A percentile compares a stretch with the other conserved stretches of the same genome.
Conservation (phyloP, 2,113 vertebrate species). For the Plecturocebus donacophilus region DNA sequence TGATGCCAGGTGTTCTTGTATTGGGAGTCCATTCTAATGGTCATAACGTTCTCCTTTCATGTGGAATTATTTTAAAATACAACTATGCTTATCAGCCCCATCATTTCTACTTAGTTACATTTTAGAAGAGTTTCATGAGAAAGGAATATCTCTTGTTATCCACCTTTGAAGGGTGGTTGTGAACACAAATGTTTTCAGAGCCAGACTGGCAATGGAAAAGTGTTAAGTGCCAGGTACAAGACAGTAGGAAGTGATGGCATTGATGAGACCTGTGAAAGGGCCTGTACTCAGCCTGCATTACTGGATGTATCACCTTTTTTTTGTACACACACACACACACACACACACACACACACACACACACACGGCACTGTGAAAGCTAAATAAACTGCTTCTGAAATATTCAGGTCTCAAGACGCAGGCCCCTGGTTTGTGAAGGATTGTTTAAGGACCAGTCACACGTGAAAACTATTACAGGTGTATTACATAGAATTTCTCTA, state of each 20-base stretch:
- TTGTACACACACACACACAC: not conserved
- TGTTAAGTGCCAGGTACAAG: not conserved
- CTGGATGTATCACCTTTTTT: not conserved
- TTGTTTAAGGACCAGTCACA: not conserved
- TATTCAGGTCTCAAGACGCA: not conserved
- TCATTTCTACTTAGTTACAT: not conserved
- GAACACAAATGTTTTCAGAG: not conserved
- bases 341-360: not conserved
- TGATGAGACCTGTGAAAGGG: not conserved
- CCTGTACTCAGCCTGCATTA: not conserved
- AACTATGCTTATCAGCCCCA: not conserved
- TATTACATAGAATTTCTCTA: not conserved
- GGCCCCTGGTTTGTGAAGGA: not conserved
- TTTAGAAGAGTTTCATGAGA: not conserved
- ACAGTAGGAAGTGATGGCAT: not conserved
- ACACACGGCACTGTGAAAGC: not conserved
- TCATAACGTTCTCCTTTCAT: not conserved
- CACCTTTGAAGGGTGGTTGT: not conserved
- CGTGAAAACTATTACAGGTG: not conserved
- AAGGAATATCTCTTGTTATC: not conserved
- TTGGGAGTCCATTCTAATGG: not conserved
- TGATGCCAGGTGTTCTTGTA: not conserved
- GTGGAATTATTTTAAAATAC: not conserved
- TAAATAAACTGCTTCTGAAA: constrained; percentile 31
- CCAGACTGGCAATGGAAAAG: not conserved